A percentile compares a stretch with the other conserved stretches of the same genome.
Evolutionary conservation across 2,797 vertebrate species (phyloP).

Genomic region (Enteromius argenteus): DNA sequence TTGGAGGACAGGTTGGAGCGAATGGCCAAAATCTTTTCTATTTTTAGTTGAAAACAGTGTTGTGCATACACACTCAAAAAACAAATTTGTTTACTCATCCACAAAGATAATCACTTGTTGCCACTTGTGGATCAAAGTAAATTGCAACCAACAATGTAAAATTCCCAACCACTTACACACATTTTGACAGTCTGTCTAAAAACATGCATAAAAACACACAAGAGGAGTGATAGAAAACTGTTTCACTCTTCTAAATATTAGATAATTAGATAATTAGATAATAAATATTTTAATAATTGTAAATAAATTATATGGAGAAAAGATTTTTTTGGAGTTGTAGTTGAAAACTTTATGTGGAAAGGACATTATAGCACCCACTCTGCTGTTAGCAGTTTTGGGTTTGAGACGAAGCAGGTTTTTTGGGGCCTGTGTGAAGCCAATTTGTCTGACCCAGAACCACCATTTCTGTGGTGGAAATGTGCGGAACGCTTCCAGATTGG

Average conservation of each 20-base stretch:
- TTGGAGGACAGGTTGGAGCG: too few species aligned
- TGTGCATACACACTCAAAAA: neutral
- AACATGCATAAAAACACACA: neutral
- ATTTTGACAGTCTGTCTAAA: neutral
- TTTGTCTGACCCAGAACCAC: neutral
- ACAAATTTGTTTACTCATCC: neutral
- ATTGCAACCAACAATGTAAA: neutral
- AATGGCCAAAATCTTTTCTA: neutral
- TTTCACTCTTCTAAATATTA: neutral
- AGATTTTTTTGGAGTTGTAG: neutral
- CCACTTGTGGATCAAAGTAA: neutral
- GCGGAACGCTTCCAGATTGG: slow-evolving; percentile 24
- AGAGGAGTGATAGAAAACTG: neutral
- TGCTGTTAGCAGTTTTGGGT: neutral
- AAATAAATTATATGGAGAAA: neutral
- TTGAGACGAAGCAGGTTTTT: slow-evolving; percentile 19
- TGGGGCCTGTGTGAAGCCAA: neutral
- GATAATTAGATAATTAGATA: neutral
- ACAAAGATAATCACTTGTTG: neutral
- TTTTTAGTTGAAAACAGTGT: neutral
- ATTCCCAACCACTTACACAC: neutral
- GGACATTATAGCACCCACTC: neutral
- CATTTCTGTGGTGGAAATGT: slow-evolving; percentile 1
- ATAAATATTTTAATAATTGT: neutral
- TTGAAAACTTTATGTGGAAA: neutral